Conservation (phyloP, 2,888 invertebrate genomes). For the Drosophila atripex region DNA sequence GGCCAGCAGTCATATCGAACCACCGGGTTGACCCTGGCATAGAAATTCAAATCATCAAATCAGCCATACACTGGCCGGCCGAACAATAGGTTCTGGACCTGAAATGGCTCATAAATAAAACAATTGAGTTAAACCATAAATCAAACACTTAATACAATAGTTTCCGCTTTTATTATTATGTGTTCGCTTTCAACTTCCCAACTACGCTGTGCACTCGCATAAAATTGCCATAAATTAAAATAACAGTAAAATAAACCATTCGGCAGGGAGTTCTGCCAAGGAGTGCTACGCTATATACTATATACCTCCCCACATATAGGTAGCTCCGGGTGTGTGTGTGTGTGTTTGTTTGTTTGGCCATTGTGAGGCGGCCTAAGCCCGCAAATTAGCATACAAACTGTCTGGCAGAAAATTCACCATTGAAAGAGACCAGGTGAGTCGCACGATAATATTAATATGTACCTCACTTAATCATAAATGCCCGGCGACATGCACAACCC, state of each 20-base stretch:
- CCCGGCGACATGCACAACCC: slow-evolving; percentile 70
- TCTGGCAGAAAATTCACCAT: slow-evolving; percentile 63
- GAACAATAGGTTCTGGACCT: slow-evolving; percentile 36
- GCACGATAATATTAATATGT: slow-evolving; percentile 74
- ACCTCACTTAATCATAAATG: slow-evolving; percentile 79
- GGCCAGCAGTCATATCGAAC: not conserved
- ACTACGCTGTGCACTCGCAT: slow-evolving; percentile 71
- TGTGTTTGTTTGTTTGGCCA: not conserved
- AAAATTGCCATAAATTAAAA: slow-evolving; percentile 79
- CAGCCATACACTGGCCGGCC: not conserved
- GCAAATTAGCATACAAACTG: slow-evolving; percentile 78
- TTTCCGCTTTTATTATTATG: slow-evolving; percentile 80
- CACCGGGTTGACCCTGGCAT: slow-evolving; percentile 27
- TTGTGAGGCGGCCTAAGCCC: slow-evolving; percentile 47
- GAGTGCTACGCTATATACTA: slow-evolving; percentile 11
- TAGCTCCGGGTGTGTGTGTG: not conserved
- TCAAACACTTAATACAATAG: slow-evolving; percentile 79
- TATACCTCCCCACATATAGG: not conserved
- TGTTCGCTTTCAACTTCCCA: slow-evolving; percentile 53
- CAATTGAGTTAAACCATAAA: slow-evolving; percentile 77
- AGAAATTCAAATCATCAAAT: slow-evolving; percentile 24
- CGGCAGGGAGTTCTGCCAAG: slow-evolving; percentile 16
- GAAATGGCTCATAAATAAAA: slow-evolving; percentile 74
- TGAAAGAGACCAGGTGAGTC: slow-evolving; percentile 68
- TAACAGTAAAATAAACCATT: slow-evolving; percentile 76